Base-by-base conservation (phyloP, 2,888 invertebrate species). In the Drosophila pseudotalamancana region DNA sequence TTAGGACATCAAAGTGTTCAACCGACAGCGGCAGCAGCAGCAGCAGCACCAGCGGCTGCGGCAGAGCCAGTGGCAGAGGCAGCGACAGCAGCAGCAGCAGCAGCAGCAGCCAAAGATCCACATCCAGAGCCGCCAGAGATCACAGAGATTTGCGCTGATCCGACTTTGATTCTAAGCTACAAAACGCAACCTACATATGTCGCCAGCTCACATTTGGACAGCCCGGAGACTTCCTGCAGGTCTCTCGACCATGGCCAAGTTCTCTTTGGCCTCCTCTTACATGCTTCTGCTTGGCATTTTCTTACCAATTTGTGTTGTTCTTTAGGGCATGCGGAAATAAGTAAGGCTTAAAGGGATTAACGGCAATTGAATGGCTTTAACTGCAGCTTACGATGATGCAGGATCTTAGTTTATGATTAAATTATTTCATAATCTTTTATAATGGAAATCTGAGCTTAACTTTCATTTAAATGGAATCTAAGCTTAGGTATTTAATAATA, bases 1-100 rank as follows among this genome's bases (percentile, higher is more conserved):
- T 90, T 89, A 89, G 90, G 89, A 89, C 90, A 89, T 89, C 89
- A 89, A 89, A 89, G 89, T 79, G 76, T 78, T 75, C 87, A 86
- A 86, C 88, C 89, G 89, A 87, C 87, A 81, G 83, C 80, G 63
- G 71, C 84, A 87, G 81, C 48, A 32, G 43, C 78, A 54, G 78
- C 35, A 14, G 16, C 75, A 34, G 35, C 29, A 4, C 8, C 46
- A 31, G 56, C 53, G 14, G 25, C 48, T 40, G 46, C 31, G n/a
- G 32, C 57, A 35, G 32, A 45, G 16, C 12, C 50, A 49, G 50
- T 0, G 23, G 21, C 56, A n/a, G 54, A 42, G 18, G 14, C 62
- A 23, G 42, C 60, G 3, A 37, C 46, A 34, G 35, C 29, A 35
- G 46, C 42, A 40, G 29, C 40, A n/a, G 14, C 45, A 51, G 34